Base-by-base conservation (phyloP, 2,888 invertebrate genomes). In the Julus scanicus region DNA sequence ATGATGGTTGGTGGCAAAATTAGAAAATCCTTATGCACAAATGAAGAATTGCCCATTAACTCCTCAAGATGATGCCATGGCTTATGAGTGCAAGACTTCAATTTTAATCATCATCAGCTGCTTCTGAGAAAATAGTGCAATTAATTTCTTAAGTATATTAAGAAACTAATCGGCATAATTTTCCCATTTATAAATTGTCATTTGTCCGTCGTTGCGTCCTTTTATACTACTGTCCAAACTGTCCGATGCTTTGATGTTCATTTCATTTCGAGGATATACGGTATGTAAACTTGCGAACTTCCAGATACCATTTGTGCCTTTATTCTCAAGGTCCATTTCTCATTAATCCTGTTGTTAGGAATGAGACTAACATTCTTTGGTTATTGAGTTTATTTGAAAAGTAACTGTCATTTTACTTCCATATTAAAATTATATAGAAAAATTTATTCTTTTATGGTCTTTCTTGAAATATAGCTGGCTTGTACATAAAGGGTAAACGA, bases 1-100 rank as follows among this genome's bases (percentile, higher is more conserved):
- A 63, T 63, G 63, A 63, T 63, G 63, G n/a, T 63, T 63, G 63
- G 63, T 63, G 63, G 63, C 63, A 63, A 63, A 63, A 63, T 63
- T 63, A 63, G 63, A 63, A 17, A 63, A 63, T 63, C 63, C 63
- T 63, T n/a, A 63, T 63, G 63, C 63, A 63, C 63, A 63, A 63
- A 63, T 63, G 63, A 63, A 63, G 63, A 63, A 63, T 63, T 63
- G 63, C 63, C 63, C n/a, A 63, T n/a, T 63, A n/a, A 63, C 63
- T 63, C 63, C 63, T 63, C 63, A 63, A 63, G 63, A 63, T 63
- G 63, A 63, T 63, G 63, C 63, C 63, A 63, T 63, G 63, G 63
- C 63, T 63, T 63, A 63, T 15, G 57, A 57, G 63, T n/a, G 63
- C 17, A n/a, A 63, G n/a, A 63, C 63, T 63, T 63, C 63, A n/a